Conservation (phyloP, 1,140 invertebrate genomes). For the Pseudomyrmex concolor region DNA sequence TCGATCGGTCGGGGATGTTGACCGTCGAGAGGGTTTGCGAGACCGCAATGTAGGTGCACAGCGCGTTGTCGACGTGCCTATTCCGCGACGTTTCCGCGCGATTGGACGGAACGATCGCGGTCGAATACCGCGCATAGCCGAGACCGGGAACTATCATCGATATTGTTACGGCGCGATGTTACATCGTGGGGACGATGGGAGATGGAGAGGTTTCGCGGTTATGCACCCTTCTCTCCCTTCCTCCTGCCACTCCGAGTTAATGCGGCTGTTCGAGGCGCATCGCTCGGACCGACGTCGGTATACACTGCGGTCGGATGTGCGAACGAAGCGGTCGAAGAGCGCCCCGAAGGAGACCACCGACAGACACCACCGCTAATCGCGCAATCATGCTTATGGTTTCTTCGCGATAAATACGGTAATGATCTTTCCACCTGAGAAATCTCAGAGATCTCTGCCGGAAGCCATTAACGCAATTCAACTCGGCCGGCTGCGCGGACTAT, state of each 20-base stretch:
- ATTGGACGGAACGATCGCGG: slow-evolving; percentile 59
- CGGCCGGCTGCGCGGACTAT: no score
- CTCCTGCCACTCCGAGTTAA: not conserved
- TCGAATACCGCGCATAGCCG: slow-evolving; percentile 52
- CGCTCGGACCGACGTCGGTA: slow-evolving; percentile 7
- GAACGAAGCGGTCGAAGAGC: slow-evolving; percentile 14
- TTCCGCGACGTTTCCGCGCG: slow-evolving; percentile 12
- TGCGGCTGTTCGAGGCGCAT: slow-evolving; percentile 21
- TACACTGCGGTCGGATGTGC: slow-evolving; percentile 12
- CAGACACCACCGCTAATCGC: not conserved
- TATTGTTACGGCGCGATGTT: slow-evolving; percentile 53
- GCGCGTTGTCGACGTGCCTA: slow-evolving; percentile 42
- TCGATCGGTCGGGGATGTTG: slow-evolving; percentile 22
- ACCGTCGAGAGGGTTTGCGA: not conserved
- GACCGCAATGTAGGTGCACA: not conserved
- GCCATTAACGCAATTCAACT: no score
- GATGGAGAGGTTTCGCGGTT: slow-evolving; percentile 12
- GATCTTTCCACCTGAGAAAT: not conserved
- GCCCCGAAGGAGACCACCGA: slow-evolving; percentile 1
- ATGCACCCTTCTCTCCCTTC: not conserved
- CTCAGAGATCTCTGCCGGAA: no score
- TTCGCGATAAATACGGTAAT: slow-evolving; percentile 10
- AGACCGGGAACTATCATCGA: slow-evolving; percentile 46
- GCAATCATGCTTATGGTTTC: not conserved
- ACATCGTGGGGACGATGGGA: not conserved